These are phyloP conservation scores for Eledona agricola DNA, from an alignment of 2,888 invertebrate species.

Conservation along the genomic window DNA sequence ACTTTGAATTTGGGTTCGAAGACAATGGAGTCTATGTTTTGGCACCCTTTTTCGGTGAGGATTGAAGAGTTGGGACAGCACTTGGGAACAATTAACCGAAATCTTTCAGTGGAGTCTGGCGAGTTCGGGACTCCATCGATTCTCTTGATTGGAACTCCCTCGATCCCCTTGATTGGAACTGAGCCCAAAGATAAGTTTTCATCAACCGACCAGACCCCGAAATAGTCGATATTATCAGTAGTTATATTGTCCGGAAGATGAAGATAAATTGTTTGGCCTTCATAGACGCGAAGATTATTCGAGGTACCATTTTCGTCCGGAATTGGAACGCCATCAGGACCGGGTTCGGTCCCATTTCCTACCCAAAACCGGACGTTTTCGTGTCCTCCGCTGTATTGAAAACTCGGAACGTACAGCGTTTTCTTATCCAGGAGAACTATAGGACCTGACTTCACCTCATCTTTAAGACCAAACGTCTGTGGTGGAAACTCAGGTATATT, in stretches of 20 bases:
- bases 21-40: background rate
- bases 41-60: slow-evolving; percentile 35
- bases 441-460: slow-evolving; percentile 44
- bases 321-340: slow-evolving; percentile 32
- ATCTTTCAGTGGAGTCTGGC: slow-evolving; percentile 41
- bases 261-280: slow-evolving; percentile 46
- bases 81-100: slow-evolving; percentile 45
- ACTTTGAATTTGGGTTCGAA: slow-evolving; percentile 40
- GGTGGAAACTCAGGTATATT: slow-evolving; percentile 15
- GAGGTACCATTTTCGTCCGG: slow-evolving; percentile 42
- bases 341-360: slow-evolving; percentile 42
- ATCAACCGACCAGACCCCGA: slow-evolving; percentile 44
- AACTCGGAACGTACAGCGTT: slow-evolving; percentile 47
- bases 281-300: slow-evolving; percentile 34
- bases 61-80: slow-evolving; percentile 44
- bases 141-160: slow-evolving; percentile 20
- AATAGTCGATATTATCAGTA: slow-evolving; percentile 46
- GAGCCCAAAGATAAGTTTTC: slow-evolving; percentile 39
- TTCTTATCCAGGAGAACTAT: slow-evolving; percentile 47
- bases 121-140: slow-evolving; percentile 10
- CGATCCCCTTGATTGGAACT: slow-evolving; percentile 28
- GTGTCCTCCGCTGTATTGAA: slow-evolving; percentile 42
- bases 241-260: slow-evolving; percentile 43
- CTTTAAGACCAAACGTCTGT: slow-evolving; percentile 23
- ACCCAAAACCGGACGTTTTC: slow-evolving; percentile 47